Base-by-base conservation (phyloP, 1,140 invertebrate species). In the Tetragnatha versicolor region DNA sequence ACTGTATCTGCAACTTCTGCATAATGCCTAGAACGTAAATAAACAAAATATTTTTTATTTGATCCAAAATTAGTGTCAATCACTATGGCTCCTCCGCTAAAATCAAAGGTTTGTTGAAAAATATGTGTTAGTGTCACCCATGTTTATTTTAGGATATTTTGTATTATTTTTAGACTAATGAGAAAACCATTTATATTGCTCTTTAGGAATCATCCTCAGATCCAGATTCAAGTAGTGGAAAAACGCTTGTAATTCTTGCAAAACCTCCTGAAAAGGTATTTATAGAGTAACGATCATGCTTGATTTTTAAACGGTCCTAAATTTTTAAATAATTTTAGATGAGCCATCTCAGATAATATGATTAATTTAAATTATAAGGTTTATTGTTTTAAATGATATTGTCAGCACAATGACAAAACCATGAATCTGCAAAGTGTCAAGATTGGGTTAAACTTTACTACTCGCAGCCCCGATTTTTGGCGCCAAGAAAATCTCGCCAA, bases 231-330 rank as follows among this genome's bases (percentile, higher is more conserved):
- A 22, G 39, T 53, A 12, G 35, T 20, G 45, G 22, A 39, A 77
- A 77, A 25, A 65, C 73, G 2, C 33, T 77, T n/a, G 73, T 77
- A 39, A 77, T 77, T 31, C 42, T 77, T 9, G 73, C 73, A 12
- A 77, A 77, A 39, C 73, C 73, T 29, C 73, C 73, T 31, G 73
- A 77, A 42, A 77, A 77, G 35, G 73, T 77, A 77, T 29, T 27
- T 27, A 25, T 37, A n/a, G n/a, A n/a, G n/a, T n/a, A n/a, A n/a
- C n/a, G n/a, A n/a, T n/a, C n/a, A n/a, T n/a, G n/a, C n/a, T n/a
- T n/a, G n/a, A n/a, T n/a, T 37, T 51, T 51, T 51, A 9, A 5
- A 14, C n/a, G 7, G 7, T 20, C 10, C 49, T 42, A 42, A 42
- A 42, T 9, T 42, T 17, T 9, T 42, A 42, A 42, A 9, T 9